These are phyloP conservation scores for Characodon lateralis DNA, from an alignment of 2,797 vertebrate genomes.

Conservation along the genomic window DNA sequence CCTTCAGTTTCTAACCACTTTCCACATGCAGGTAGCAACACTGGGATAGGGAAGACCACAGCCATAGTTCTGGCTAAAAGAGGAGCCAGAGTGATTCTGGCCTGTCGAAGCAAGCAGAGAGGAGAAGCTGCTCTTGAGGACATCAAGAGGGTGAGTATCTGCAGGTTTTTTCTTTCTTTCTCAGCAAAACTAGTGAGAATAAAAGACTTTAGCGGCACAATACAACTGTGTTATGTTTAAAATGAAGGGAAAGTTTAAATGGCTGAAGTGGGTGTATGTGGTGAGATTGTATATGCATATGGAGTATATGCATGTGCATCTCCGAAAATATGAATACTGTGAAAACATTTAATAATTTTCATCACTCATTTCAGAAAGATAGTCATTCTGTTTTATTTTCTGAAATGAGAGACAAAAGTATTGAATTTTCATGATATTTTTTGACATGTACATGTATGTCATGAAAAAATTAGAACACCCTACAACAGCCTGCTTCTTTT, in stretches of 20 bases:
- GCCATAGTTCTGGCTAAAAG: neutral
- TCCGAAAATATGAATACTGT: no score
- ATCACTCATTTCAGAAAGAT: no score
- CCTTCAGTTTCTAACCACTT: neutral
- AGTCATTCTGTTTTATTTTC: no score
- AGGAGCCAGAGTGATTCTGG: slow-evolving; percentile 6
- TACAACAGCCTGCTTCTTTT: no score
- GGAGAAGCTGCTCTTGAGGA: slow-evolving; percentile 25
- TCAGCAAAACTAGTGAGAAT: neutral
- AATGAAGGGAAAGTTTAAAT: neutral
- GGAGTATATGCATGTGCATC: no score
- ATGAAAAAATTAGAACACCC: no score
- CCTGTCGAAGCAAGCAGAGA: slow-evolving; percentile 4
- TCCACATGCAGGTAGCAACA: slow-evolving; percentile 1
- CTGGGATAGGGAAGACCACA: slow-evolving; percentile 1
- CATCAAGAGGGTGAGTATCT: slow-evolving; percentile 12
- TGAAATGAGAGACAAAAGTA: no score
- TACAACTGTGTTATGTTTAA: neutral
- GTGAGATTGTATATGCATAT: no score
- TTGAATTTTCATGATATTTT: no score
- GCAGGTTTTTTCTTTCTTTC: neutral
- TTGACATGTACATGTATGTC: no score
- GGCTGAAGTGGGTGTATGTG: neutral
- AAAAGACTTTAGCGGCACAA: neutral
- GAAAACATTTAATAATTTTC: no score